These are phyloP conservation scores for Brienomyrus brachyistius DNA, from an alignment of 2,113 vertebrate species.

Conservation along the genomic window DNA sequence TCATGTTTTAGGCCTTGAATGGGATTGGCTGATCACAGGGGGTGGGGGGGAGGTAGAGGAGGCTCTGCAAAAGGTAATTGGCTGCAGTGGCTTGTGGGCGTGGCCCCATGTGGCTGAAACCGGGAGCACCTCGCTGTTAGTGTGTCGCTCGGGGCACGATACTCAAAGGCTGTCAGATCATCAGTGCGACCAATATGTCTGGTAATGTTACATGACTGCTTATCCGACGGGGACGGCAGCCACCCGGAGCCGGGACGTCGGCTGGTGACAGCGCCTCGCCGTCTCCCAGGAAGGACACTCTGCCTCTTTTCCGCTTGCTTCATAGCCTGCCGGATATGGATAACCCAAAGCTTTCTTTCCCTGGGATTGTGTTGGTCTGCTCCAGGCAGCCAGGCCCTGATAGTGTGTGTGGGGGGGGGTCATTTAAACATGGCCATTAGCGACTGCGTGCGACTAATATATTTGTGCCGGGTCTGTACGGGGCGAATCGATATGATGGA, in stretches of 20 bases:
- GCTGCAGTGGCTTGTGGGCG: neutral
- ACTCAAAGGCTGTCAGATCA: neutral
- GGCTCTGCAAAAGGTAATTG: neutral
- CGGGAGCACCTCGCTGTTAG: neutral
- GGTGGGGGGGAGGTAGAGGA: neutral
- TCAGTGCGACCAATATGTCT: neutral
- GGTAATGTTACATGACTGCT: neutral
- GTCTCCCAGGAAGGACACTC: neutral
- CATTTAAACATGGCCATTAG: neutral
- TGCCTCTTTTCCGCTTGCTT: neutral
- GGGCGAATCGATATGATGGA: slow-evolving; percentile 53
- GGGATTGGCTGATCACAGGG: neutral
- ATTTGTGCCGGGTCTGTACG: slow-evolving; percentile 30
- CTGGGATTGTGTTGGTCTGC: neutral
- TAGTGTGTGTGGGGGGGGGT: neutral
- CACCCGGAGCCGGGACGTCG: neutral
- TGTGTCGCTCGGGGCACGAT: neutral
- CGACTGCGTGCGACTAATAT: slow-evolving; percentile 42
- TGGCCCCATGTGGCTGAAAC: neutral
- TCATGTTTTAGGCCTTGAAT: neutral
- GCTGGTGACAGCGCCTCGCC: neutral
- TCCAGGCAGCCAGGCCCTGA: neutral
- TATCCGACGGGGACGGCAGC: neutral
- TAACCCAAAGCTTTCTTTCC: neutral
- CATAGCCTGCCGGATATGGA: neutral